phyloP scores from a whole-genome alignment of 2,797 vertebrate species.

The Pangasius krempfi region DNA sequence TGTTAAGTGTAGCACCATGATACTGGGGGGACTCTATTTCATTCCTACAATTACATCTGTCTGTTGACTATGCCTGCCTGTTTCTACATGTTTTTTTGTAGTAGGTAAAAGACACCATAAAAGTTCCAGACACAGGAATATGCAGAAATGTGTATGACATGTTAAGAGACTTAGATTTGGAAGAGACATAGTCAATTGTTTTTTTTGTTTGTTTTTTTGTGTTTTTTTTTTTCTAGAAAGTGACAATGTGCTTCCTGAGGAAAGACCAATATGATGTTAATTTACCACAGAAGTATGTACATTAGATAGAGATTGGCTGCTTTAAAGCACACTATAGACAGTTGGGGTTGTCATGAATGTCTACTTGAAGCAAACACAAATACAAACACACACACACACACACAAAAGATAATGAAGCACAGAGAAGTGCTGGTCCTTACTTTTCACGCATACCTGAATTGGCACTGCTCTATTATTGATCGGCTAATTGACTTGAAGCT shows the following conservation, averaged over 20 bases:
- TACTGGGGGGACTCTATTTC: background rate
- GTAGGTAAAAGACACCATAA: background rate
- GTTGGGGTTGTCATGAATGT: background rate
- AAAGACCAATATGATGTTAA: background rate
- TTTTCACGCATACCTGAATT: constrained; percentile 19
- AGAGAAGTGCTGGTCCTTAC: background rate
- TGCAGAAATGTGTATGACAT: background rate
- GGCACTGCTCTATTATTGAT: constrained; percentile 43
- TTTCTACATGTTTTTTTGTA: background rate
- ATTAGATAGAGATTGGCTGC: background rate
- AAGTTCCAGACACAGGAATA: background rate
- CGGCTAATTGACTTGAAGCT: constrained; percentile 48
- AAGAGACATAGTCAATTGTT: background rate
- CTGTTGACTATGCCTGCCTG: background rate
- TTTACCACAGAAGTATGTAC: background rate
- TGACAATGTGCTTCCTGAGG: background rate
- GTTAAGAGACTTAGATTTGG: background rate
- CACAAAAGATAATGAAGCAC: background rate
- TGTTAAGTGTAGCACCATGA: background rate
- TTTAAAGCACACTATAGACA: background rate
- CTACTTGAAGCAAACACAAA: background rate
- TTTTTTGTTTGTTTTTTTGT: background rate
- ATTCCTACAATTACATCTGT: background rate
- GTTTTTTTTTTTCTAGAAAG: background rate
- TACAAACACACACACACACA: constrained; percentile 12